Evolutionary conservation across 2,113 vertebrate genomes (phyloP), one percentile per base, ranked within the genome.

Genomic region (Pagrus major): DNA sequence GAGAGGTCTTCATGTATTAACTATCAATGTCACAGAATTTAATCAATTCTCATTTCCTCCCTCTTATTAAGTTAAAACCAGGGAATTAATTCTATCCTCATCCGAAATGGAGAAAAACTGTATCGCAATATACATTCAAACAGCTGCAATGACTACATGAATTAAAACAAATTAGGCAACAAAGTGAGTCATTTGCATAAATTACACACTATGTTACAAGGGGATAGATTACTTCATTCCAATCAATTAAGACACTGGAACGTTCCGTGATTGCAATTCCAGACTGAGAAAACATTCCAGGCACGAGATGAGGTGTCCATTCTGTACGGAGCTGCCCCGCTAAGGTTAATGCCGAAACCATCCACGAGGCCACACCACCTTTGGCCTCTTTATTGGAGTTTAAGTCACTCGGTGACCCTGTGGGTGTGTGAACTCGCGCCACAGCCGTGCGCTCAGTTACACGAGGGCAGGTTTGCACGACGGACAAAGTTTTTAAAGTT

Each of bases 131-230:
- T 87, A 87, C 86, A 89, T 92, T 91, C 82, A 84, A 88, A 87
- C 88, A 91, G 85, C 87, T 82, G 89, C 83, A 87, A 86, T 93
- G 87, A 92, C 91, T 90, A 85, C 85, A 89, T 88, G 84, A 93
- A 94, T 95, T 93, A 93, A 94, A 94, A 94, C 93, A 94, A 93
- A 95, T 95, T 95, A 94, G 91, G 89, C 89, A 93, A 95, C 93
- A 95, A 94, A 94, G 94, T 93, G 90, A 93, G 78, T 95, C 93
- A 94, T 95, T 94, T 95, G 90, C 95, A 96, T 96, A 95, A 93
- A 96, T 96, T 95, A 95, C 94, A 95, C 93, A 96, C 88, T 85
- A 74, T 84, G 92, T 95, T 95, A 95, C 9, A 51, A 88, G 85
- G 80, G 80, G 87, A 90, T 92, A 92, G 91, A 93, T 93, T 93